Conservation (phyloP, 2,888 invertebrate species). For the Orchesellides sinensis region DNA sequence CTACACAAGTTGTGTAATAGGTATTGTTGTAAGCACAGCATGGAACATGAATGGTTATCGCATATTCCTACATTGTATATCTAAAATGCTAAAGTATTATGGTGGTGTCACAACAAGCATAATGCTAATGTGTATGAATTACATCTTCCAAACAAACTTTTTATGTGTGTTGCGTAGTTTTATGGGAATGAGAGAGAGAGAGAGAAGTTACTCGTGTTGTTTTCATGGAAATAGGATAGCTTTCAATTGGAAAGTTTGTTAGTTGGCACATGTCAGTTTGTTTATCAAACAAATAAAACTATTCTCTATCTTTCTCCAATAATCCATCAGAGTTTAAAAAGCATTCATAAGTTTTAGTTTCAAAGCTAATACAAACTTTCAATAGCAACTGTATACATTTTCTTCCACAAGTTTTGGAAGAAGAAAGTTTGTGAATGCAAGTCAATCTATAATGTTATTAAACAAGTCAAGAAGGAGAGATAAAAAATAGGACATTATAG, state of each 20-base stretch:
- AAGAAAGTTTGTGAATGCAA: background rate
- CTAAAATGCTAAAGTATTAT: too few species aligned
- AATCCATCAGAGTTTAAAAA: conserved; percentile 30
- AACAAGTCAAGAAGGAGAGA: too few species aligned
- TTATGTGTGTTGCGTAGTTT: too few species aligned
- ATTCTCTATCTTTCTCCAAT: conserved; percentile 9
- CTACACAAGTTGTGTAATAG: conserved; percentile 1
- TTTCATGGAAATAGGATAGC: conserved; percentile 19
- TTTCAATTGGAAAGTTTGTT: conserved; percentile 44
- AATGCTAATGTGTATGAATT: too few species aligned
- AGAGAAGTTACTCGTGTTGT: background rate
- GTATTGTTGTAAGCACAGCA: background rate
- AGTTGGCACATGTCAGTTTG: conserved; percentile 50
- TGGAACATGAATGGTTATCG: background rate
- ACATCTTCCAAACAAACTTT: too few species aligned
- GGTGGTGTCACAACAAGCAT: too few species aligned
- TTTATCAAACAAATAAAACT: too few species aligned
- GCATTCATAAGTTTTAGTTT: background rate
- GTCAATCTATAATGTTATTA: too few species aligned
- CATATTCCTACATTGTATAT: too few species aligned
- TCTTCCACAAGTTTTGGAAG: background rate
- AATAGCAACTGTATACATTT: background rate
- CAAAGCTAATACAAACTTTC: too few species aligned
- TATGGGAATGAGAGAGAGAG: background rate
- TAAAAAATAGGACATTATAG: too few species aligned